These are phyloP conservation scores for Chlorops oryzae DNA, from an alignment of 1,140 invertebrate genomes.

Conservation along the genomic window DNA sequence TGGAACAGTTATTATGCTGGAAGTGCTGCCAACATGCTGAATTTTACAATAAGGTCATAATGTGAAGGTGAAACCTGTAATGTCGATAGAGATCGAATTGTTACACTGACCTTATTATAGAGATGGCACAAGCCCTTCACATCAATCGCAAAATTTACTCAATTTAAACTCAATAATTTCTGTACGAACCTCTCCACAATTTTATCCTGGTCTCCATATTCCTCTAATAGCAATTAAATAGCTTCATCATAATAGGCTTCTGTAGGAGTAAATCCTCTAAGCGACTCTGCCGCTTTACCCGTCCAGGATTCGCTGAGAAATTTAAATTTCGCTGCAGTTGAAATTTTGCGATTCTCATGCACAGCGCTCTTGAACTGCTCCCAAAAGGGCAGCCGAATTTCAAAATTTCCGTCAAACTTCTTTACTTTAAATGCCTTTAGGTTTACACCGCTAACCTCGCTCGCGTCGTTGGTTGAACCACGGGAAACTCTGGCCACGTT, in stretches of 20 bases:
- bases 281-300: not conserved
- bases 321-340: slow-evolving; percentile 2
- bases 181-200: not conserved
- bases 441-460: not conserved
- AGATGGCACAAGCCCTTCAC: no score
- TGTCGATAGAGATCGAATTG: no score
- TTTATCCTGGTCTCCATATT: not conserved
- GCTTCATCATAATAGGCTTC: slow-evolving; percentile 1
- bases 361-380: slow-evolving; percentile 8
- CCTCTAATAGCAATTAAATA: not conserved
- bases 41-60: no score
- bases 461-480: not conserved
- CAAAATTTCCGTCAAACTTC: slow-evolving; percentile 4
- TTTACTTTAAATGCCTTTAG: not conserved
- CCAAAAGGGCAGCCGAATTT: slow-evolving; percentile 11
- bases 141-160: no score
- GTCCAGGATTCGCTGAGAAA: not conserved
- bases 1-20: not conserved
- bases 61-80: no score
- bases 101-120: no score
- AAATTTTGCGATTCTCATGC: slow-evolving; percentile 6
- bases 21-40: no score
- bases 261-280: not conserved
- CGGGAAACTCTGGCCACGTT: not conserved
- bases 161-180: no score